Base-by-base conservation (phyloP, 2,113 vertebrate species). In the Rhinoptilus africanus region DNA sequence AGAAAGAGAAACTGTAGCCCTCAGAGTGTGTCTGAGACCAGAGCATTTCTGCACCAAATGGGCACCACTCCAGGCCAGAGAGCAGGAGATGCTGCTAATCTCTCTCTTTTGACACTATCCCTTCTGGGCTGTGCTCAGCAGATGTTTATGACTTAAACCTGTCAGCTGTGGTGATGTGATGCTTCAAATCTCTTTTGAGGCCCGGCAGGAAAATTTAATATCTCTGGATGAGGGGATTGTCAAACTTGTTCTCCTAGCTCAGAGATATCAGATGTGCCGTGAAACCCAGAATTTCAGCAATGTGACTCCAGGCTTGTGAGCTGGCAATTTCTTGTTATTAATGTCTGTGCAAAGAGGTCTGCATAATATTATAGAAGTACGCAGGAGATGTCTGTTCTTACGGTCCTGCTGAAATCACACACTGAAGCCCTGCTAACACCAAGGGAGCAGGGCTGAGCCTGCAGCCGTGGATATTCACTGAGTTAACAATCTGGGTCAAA, bases 121-220 rank as follows among this genome's bases (percentile, higher is more conserved):
- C 84, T 83, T 83, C 89, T 7, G 1, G 73, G 77, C 86, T 72
- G 26, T 79, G 73, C 80, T 93, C 77, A 76, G 89, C 83, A 92
- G 89, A 79, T 79, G 84, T 91, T 89, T 73, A n/a, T 73, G 89
- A 69, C 43, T 91, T 95, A 96, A 97, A 95, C 71, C 53, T 88
- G 84, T 95, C 89, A 97, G 80, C 57, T 79, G 69, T 62, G 69
- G 84, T 63, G 85, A 92, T 89, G 30, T 85, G 69, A 74, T 91
- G 28, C 53, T 76, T 79, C 86, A 88, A 94, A 95, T 66, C 64
- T 92, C 47, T 87, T 89, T 75, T 4, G 15, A 79, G 62, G 41
- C 48, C 73, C 19, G 4, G 60, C 28, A 93, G 53, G 57, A 91
- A 85, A 82, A 87, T 60, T 32, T 78, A 68, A 27, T 82, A 72